Evolutionary conservation across 2,797 vertebrate species (phyloP), one percentile per base, ranked within the genome.

Genomic region (Moxostoma hubbsi): DNA sequence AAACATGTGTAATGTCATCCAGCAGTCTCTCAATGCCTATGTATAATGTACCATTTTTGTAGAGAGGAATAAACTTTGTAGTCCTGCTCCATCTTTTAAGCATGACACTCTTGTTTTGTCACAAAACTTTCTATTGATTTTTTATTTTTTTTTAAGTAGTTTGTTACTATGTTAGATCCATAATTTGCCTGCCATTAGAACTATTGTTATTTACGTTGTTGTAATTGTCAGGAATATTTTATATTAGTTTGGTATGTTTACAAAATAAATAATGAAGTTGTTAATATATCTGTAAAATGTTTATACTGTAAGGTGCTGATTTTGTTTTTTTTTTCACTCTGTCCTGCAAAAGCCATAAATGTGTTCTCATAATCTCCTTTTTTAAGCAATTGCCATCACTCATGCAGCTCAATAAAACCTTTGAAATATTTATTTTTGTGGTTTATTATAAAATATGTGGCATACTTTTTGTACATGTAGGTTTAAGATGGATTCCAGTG

Each of bases 261-360:
- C 85, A 86, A 82, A 86, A 84, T 75, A 84, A 84, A 82, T 78
- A 84, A 86, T 84, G 82, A 86, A 79, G 82, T 77, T 86, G 83
- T 86, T 86, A 86, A 86, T 86, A 86, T 86, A 86, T 86, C 85
- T 86, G 85, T 83, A 82, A 86, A 86, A 81, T 76, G 79, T 84
- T 86, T 84, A 82, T 86, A 36, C 36, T 36, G 36, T 36, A 81
- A 82, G 85, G 85, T 86, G 85, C 83, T 58, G 64, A 84, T 79
- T 73, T 82, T n/a, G n/a, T n/a, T 84, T 5, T 24, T 24, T 82
- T 81, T 65, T 79, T 78, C 77, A 82, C 78, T 86, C 78, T 84
- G 82, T 80, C 80, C 78, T 81, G 57, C 75, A 81, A 77, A 86
- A 86, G 81, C 83, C 85, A 84, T 86, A 86, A 84, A 84, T 81